Base-by-base conservation (phyloP, 2,888 invertebrate genomes). In the Drepanosiphum platanoidis region DNA sequence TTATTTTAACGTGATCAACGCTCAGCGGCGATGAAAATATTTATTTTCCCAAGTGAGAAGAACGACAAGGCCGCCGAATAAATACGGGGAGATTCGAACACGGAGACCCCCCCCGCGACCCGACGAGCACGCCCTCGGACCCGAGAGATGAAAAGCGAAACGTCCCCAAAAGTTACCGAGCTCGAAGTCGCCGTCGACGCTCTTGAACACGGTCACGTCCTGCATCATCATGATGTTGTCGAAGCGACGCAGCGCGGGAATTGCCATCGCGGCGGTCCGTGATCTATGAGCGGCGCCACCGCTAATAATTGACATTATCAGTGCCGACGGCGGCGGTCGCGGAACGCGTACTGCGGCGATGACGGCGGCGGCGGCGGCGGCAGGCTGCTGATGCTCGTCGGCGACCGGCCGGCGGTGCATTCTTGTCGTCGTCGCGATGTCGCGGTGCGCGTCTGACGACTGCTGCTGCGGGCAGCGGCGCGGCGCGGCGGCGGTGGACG, bases 291-390 rank as follows among this genome's bases (percentile, higher is more conserved):
- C n/a, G 84, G 68, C 64, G 81, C 58, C 39, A 61, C 70, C 34
- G 52, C 34, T 80, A 52, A 70, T 70, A 18, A 68, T 39, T 52
- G 75, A 52, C 84, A 72, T 75, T 39, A 61, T 75, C 68, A n/a
- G 68, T 36, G 68, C 75, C 32, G 74, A 66, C 74, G 22, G 46
- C 82, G 74, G 83, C 66, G 64, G 42, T 61, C 39, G 72, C 77
- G n/a, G 68, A 70, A 75, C 75, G 83, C 83, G 83, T 83, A 84
- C 77, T 75, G 84, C 77, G 30, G 84, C 58, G 39, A 15, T 64
- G 30, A 34, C 72, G n/a, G n/a, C n/a, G n/a, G n/a, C n/a, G n/a
- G n/a, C n/a, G n/a, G n/a, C n/a, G n/a, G n/a, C n/a, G n/a, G n/a
- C n/a, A n/a, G 30, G 84, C 58, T 15, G 36, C 82, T 34, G 82